Evolutionary conservation across 1,140 invertebrate species (phyloP), one percentile per base, ranked within the genome.

Genomic region (Tachypleus tridentatus): DNA sequence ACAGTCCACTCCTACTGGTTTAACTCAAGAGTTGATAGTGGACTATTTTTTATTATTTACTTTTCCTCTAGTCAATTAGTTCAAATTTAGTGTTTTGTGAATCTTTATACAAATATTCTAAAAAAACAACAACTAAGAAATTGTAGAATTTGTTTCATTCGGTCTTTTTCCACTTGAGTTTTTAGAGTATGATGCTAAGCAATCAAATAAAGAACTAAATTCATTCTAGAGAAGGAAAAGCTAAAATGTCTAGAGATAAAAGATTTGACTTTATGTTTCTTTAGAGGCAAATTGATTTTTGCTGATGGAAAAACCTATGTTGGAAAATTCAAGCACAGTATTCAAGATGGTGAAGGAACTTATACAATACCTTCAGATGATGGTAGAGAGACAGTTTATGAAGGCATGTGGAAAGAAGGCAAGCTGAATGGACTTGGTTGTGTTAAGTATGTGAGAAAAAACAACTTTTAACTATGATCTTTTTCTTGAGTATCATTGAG

Each of bases 401-500:
- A 92, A 76, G 91, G 91, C 0, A 82, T 86, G 67, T 94, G 90
- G 85, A 88, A 86, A 72, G 86, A 89, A 66, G 89, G 89, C 51
- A 82, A 86, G 67, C 86, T 91, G 76, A 87, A 89, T 76, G 91
- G 91, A 47, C 83, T 83, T 73, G 90, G 88, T 6, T 80, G 81
- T 47, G 84, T 89, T 76, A 88, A 84, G 80, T 89, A 82, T 66
- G 69, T 51, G 9, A 29, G 5, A 8, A 8, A 10, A 62, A 62
- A 7, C 8, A 53, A 5, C 6, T 5, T 62, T 62, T 62, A 29
- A 49, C 51, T 29, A 0, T 29, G 29, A 29, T 29, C 29, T 29
- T 29, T 29, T 29, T 29, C 29, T 29, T 29, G 29, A 29, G 29
- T 29, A 29, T 29, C 29, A 29, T 29, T 29, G 29, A 29, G 29